Conservation (phyloP, 2,888 invertebrate species). For the Theretra japonica region DNA sequence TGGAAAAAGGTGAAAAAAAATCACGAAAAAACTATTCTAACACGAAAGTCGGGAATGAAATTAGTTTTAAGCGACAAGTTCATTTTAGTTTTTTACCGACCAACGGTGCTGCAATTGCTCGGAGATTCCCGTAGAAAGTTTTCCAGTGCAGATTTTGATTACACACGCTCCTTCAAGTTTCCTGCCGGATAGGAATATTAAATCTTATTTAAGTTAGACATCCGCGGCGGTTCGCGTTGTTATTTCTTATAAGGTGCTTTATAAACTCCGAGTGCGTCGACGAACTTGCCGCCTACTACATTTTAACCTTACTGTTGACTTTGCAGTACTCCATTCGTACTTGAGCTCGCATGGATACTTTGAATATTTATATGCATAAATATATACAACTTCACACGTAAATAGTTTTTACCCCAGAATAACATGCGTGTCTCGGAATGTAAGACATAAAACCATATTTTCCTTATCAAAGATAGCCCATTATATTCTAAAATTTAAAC, state of each 20-base stretch:
- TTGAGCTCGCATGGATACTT: too few relatives aligned
- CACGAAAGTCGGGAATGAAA: constrained; percentile 80
- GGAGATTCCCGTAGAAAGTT: constrained; percentile 77
- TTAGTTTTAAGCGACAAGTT: constrained; percentile 84
- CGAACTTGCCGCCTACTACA: constrained; percentile 60
- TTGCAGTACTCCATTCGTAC: constrained; percentile 18
- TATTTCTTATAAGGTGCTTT: constrained; percentile 82
- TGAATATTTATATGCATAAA: too few relatives aligned
- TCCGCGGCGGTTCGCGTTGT: constrained; percentile 78
- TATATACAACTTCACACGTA: too few relatives aligned
- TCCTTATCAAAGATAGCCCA: neutral
- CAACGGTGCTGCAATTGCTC: constrained; percentile 75
- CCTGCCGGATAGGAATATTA: constrained; percentile 82
- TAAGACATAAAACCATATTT: too few relatives aligned
- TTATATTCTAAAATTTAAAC: neutral
- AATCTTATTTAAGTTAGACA: constrained; percentile 85
- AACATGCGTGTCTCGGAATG: too few relatives aligned
- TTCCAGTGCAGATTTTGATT: constrained; percentile 82
- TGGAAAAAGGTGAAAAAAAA: constrained; percentile 66
- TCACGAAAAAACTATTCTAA: constrained; percentile 79
- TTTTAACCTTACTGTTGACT: constrained; percentile 60
- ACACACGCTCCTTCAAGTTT: constrained; percentile 82
- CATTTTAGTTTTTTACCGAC: constrained; percentile 80
- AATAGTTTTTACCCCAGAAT: too few relatives aligned
- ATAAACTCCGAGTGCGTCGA: constrained; percentile 67